A percentile compares a stretch with the other conserved stretches of the same genome.
phyloP scores from a whole-genome alignment of 2,797 vertebrate genomes.

The Pyrrhura leucotis region DNA sequence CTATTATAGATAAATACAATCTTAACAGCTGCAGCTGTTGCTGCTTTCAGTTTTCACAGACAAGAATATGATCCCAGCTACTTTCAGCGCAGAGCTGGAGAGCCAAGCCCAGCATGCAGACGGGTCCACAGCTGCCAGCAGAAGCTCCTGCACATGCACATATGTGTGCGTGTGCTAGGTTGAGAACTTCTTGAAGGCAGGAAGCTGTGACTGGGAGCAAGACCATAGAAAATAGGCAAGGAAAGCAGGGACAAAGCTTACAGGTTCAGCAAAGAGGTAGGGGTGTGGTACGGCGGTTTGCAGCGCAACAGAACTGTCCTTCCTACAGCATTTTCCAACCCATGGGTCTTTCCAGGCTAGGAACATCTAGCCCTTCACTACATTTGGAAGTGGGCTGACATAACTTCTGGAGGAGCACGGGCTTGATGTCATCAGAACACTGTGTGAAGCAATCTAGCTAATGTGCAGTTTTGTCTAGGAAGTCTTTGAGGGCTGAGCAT shows the following conservation, averaged over 20 bases:
- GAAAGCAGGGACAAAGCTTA: neutral
- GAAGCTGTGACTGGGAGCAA: neutral
- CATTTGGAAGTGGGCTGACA: neutral
- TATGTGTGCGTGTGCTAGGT: neutral
- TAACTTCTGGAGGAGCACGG: slow-evolving; percentile 26
- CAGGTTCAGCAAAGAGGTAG: neutral
- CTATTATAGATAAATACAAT: neutral
- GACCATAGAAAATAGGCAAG: fast-evolving
- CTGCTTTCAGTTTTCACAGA: neutral
- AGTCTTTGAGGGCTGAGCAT: neutral
- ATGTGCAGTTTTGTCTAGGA: slow-evolving; percentile 29
- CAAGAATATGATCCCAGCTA: neutral
- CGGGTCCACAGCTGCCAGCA: neutral
- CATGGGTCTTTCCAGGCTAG: neutral
- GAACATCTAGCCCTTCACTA: slow-evolving; percentile 8
- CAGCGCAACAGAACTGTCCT: neutral
- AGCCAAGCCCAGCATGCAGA: neutral
- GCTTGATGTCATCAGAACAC: neutral
- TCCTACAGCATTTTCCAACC: neutral
- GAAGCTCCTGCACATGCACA: neutral
- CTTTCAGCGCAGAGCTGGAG: neutral
- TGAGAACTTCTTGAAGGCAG: neutral
- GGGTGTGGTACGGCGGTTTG: neutral
- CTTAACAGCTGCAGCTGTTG: neutral
- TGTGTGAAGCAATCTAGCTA: slow-evolving; percentile 39